These are phyloP conservation scores for Morus bassanus DNA, from an alignment of 2,797 vertebrate genomes.

Conservation along the genomic window DNA sequence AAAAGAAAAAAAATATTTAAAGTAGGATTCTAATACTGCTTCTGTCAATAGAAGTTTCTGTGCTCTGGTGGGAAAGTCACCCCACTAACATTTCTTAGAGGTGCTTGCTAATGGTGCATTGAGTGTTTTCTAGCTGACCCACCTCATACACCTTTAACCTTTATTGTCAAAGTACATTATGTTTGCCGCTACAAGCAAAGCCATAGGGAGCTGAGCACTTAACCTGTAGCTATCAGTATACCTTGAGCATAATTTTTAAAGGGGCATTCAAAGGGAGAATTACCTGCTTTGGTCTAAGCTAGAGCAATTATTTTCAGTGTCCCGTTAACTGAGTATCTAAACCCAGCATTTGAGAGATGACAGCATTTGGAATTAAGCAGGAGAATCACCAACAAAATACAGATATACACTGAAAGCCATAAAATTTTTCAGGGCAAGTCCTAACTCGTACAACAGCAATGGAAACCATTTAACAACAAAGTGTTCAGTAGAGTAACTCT, in stretches of 20 bases:
- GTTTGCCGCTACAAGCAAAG: neutral
- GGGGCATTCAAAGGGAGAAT: neutral
- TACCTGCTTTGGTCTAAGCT: neutral
- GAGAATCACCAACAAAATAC: neutral
- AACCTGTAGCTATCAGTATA: neutral
- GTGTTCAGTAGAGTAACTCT: neutral
- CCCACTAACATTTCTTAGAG: neutral
- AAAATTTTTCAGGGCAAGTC: neutral
- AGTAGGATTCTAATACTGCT: neutral
- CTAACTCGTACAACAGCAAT: neutral
- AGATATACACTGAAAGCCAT: neutral
- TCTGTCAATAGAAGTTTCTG: neutral
- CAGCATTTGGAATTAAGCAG: neutral
- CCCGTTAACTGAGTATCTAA: neutral
- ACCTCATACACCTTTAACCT: neutral
- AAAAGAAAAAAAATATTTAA: neutral
- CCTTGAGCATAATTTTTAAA: neutral
- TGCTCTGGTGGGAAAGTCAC: neutral
- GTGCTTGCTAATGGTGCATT: neutral
- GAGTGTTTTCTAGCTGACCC: neutral
- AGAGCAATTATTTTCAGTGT: neutral
- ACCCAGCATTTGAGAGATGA: neutral
- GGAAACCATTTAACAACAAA: neutral
- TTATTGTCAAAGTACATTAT: neutral
- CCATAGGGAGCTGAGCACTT: neutral